phyloP scores from a whole-genome alignment of 2,113 vertebrate species.

The Procavia capensis region DNA sequence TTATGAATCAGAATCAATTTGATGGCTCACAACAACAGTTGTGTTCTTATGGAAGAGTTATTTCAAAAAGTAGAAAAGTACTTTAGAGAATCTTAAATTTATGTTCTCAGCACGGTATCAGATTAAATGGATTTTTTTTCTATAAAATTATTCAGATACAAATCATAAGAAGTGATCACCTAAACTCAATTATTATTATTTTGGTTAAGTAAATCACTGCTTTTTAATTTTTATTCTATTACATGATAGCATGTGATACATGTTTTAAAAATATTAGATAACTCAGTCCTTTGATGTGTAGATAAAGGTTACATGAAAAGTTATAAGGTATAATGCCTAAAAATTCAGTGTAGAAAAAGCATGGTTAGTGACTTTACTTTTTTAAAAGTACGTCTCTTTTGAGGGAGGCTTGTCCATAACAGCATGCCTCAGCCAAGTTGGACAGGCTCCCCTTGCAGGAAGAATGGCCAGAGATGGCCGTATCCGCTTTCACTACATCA shows the following conservation, averaged over 20 bases:
- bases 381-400: neutral
- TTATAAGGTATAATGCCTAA: neutral
- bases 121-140: neutral
- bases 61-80: conserved; percentile 29
- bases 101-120: conserved; percentile 2
- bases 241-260: neutral
- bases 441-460: neutral
- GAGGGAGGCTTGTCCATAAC: neutral
- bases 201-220: neutral
- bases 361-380: neutral
- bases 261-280: neutral
- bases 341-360: neutral
- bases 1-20: neutral
- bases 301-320: neutral
- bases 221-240: neutral
- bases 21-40: neutral
- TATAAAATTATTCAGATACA: conserved; percentile 11
- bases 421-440: neutral
- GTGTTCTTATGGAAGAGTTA: neutral
- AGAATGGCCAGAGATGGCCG: neutral
- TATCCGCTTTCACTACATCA: neutral
- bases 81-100: conserved; percentile 25
- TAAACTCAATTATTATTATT: neutral
- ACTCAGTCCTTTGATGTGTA: neutral
- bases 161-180: neutral